A percentile compares a stretch with the other conserved stretches of the same genome.
Evolutionary conservation across 1,140 invertebrate species (phyloP).

Genomic region (Drosophila bocki): DNA sequence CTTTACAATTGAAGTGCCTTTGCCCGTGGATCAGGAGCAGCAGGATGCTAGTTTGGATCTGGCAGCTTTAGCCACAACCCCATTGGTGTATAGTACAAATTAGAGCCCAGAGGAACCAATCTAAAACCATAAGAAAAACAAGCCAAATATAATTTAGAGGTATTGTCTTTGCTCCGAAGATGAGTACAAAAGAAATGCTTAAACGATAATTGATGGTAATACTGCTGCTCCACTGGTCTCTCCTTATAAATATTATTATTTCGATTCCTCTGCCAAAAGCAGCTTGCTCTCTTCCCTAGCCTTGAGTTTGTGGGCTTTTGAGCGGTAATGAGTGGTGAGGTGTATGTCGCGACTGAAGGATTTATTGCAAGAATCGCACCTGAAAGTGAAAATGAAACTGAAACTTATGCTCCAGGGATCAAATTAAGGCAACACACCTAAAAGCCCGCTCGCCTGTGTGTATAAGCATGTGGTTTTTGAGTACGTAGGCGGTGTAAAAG

Average conservation of each 20-base stretch:
- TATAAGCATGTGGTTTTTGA: slow-evolving; percentile 70
- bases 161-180: background rate
- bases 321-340: slow-evolving; percentile 56
- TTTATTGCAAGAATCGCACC: slow-evolving; percentile 57
- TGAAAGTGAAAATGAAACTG: slow-evolving; percentile 12
- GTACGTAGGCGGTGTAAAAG: slow-evolving; percentile 85
- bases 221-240: background rate
- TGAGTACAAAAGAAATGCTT: background rate
- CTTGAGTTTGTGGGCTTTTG: slow-evolving; percentile 60
- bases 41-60: slow-evolving; percentile 20
- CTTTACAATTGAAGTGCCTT: slow-evolving; percentile 40
- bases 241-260: background rate
- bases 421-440: slow-evolving; percentile 47
- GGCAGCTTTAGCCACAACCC: slow-evolving; percentile 8
- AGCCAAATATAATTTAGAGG: slow-evolving; percentile 16
- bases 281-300: slow-evolving; percentile 13
- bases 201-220: background rate
- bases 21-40: slow-evolving; percentile 24
- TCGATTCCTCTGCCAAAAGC: background rate
- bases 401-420: slow-evolving; percentile 4
- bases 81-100: slow-evolving; percentile 35
- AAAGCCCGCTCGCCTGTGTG: slow-evolving; percentile 65
- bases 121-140: slow-evolving; percentile 6
- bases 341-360: slow-evolving; percentile 59
- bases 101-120: slow-evolving; percentile 7